phyloP scores from a whole-genome alignment of 2,888 invertebrate genomes.

The Amphipoea lucens region DNA sequence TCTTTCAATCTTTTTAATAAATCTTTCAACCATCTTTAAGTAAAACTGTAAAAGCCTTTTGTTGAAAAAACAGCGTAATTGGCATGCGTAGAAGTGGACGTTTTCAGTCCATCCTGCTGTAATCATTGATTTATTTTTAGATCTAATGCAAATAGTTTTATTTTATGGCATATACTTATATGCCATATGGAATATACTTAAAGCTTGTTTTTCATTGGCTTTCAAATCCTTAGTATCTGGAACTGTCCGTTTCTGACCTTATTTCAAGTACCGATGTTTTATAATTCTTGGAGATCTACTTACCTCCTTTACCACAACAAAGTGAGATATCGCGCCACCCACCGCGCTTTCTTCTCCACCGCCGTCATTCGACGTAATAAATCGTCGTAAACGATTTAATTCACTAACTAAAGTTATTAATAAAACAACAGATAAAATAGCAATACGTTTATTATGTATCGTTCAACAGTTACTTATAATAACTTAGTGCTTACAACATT shows the following conservation, averaged over 20 bases:
- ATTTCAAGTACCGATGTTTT: background rate
- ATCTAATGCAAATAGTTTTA: background rate
- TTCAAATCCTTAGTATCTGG: background rate
- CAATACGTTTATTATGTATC: conserved; percentile 68
- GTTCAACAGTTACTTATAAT: conserved; percentile 61
- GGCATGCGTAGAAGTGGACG: too few relatives aligned
- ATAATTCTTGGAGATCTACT: background rate
- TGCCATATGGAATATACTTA: too few relatives aligned
- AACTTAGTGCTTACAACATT: conserved; percentile 60
- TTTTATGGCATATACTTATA: background rate
- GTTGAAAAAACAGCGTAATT: background rate
- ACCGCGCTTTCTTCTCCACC: conserved; percentile 24
- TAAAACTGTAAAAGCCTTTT: background rate
- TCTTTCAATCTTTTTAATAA: background rate
- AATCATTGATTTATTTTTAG: background rate
- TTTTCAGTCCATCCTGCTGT: background rate
- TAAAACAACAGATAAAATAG: conserved; percentile 72
- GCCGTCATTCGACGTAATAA: conserved; percentile 57
- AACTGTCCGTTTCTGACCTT: too few relatives aligned
- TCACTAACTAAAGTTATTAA: conserved; percentile 65
- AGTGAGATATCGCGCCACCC: conserved; percentile 27
- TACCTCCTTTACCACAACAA: background rate
- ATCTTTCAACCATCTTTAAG: background rate
- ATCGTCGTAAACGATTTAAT: conserved; percentile 60
- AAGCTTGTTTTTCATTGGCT: background rate